Evolutionary conservation across 2,113 vertebrate genomes (phyloP).

Genomic region (Nanger granti): DNA sequence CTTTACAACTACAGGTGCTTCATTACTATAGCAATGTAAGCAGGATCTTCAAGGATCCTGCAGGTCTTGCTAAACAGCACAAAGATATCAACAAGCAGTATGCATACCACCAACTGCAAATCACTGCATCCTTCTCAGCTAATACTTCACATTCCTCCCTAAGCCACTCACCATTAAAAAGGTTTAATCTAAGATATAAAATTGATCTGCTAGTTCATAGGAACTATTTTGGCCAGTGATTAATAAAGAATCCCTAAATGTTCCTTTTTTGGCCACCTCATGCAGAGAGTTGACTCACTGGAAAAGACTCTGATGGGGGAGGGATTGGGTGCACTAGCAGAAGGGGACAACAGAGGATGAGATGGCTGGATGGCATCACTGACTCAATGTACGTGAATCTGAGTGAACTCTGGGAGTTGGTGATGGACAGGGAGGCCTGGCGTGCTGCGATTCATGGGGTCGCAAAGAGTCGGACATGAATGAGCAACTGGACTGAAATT

Average conservation of each 20-base stretch:
- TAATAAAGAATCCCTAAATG: not conserved
- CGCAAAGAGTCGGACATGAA: rapidly evolving
- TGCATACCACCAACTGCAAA: too few relatives aligned
- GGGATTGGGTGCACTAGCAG: too few relatives aligned
- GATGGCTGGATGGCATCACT: too few relatives aligned
- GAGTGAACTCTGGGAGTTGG: too few relatives aligned
- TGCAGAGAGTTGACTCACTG: too few relatives aligned
- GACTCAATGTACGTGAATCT: too few relatives aligned
- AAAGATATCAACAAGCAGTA: not conserved
- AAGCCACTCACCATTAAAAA: not conserved
- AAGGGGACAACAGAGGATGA: too few relatives aligned
- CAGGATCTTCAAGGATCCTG: not conserved
- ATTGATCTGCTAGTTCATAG: not conserved
- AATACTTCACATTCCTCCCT: not conserved
- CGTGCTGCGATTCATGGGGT: too few relatives aligned
- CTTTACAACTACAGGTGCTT: not conserved
- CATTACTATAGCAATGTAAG: not conserved
- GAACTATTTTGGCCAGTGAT: not conserved
- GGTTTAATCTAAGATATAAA: not conserved
- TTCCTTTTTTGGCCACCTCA: too few relatives aligned
- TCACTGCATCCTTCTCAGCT: not conserved
- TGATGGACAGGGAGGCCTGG: too few relatives aligned
- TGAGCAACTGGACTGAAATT: too few relatives aligned
- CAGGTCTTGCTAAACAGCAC: not conserved
- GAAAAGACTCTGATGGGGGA: too few relatives aligned